Conservation (phyloP, 1,140 invertebrate genomes). For the Drosophila serrata region DNA sequence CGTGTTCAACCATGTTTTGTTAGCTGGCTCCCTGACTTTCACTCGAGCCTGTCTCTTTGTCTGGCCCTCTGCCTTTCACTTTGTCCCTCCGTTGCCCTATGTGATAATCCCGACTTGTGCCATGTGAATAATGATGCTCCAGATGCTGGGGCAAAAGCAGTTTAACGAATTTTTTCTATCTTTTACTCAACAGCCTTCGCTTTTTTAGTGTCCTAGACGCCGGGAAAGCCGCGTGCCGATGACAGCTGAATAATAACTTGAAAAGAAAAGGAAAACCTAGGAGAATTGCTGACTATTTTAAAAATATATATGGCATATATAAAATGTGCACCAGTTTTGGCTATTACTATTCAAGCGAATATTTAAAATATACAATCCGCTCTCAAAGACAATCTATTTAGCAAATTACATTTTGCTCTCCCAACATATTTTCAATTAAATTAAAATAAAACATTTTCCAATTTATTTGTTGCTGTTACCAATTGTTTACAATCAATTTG, state of each 20-base stretch:
- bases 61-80: slow-evolving; percentile 15
- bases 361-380: slow-evolving; percentile 10
- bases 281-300: slow-evolving; percentile 13
- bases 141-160: slow-evolving; percentile 56
- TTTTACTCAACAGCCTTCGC: slow-evolving; percentile 12
- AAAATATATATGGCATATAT: slow-evolving; percentile 12
- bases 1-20: slow-evolving; percentile 2
- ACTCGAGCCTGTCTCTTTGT: slow-evolving; percentile 36
- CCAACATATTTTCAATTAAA: slow-evolving; percentile 35
- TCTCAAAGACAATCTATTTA: slow-evolving; percentile 8
- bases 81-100: slow-evolving; percentile 25
- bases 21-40: slow-evolving; percentile 30
- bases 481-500: slow-evolving; percentile 30
- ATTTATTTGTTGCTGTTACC: slow-evolving; percentile 33
- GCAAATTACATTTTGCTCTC: slow-evolving; percentile 18
- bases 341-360: neutral
- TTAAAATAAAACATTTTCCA: slow-evolving; percentile 36
- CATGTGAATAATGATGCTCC: slow-evolving; percentile 76
- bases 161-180: slow-evolving; percentile 42
- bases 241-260: slow-evolving; percentile 68
- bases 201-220: slow-evolving; percentile 64
- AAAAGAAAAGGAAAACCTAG: slow-evolving; percentile 1
- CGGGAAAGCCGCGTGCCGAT: slow-evolving; percentile 47
- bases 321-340: neutral
- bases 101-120: slow-evolving; percentile 68